Evolutionary conservation across 1,140 invertebrate genomes (phyloP), one percentile per base, ranked within the genome.

Genomic region (Pogonognathellus flavescens): DNA sequence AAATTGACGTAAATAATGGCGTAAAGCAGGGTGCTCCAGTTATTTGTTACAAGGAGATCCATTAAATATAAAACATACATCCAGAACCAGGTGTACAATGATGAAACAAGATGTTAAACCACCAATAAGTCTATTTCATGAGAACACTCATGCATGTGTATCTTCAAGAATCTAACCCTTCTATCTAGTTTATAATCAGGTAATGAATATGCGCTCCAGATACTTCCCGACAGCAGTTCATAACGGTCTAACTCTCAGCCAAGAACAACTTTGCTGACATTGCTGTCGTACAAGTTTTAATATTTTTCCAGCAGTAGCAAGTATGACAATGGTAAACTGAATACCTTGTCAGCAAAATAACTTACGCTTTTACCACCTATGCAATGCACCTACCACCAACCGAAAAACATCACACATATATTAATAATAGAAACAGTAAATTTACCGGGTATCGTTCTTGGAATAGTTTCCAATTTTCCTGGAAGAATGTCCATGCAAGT

Each of bases 401-500:
- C 31, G 6, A 3, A 41, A 41, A 41, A 41, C 31, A 1, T 41
- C 31, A 3, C 20, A 66, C 16, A 66, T 20, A 66, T 14, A 50
- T 41, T 50, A 14, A 82, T 2, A 85, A 52, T 18, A 10, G 2
- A 5, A 55, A 52, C 3, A 72, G 8, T 66, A 49, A 72, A n/a
- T 49, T 84, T 90, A 94, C 94, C 92, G 94, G 93, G 90, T 97
- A 98, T 88, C 94, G 93, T 70, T 95, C 93, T 83, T 94, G 92
- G 14, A 99, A 92, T 66, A 92, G 91, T 70, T 93, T 91, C 93
- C 94, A 95, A 89, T 97, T 95, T n/a, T 95, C 93, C 90, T 97
- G 95, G 89, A 98, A 95, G 91, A 97, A 99, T 72, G 95, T 90
- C 97, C 97, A 99, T 0, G 95, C 95, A 70, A 97, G 90, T 80